Evolutionary conservation across 2,797 vertebrate species (phyloP).

Genomic region (Syngnathus acus): DNA sequence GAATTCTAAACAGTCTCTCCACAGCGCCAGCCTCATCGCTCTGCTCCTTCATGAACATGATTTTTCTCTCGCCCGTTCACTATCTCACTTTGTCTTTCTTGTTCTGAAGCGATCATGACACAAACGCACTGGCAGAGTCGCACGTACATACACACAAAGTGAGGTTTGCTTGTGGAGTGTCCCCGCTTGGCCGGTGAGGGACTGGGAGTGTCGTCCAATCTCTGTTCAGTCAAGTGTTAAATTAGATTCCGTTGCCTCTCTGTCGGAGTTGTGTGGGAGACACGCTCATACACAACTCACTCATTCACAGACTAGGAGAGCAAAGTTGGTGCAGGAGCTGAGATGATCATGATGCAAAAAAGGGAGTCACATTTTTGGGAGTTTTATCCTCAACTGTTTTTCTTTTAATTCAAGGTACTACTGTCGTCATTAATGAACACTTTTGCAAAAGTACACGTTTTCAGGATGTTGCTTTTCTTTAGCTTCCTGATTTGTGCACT

Average conservation of each 20-base stretch:
- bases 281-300: slow-evolving; percentile 31
- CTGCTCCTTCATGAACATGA: slow-evolving; percentile 27
- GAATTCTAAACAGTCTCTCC: slow-evolving; percentile 56
- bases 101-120: slow-evolving; percentile 30
- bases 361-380: not conserved
- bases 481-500: no score
- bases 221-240: slow-evolving; percentile 69
- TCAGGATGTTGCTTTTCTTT: no score
- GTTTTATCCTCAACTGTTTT: no score
- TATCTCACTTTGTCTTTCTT: slow-evolving; percentile 26
- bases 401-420: no score
- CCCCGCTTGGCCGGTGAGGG: slow-evolving; percentile 43
- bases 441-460: no score
- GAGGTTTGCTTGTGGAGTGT: slow-evolving; percentile 35
- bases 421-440: no score
- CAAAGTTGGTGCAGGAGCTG: slow-evolving; percentile 20
- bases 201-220: slow-evolving; percentile 62
- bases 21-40: slow-evolving; percentile 14
- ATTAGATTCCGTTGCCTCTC: slow-evolving; percentile 70
- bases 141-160: slow-evolving; percentile 7
- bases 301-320: slow-evolving; percentile 30
- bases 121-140: slow-evolving; percentile 11
- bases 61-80: slow-evolving; percentile 18
- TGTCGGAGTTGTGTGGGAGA: slow-evolving; percentile 36
- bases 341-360: slow-evolving; percentile 7